Percentiles rank a stretch among this genome's conserved stretches.
These are phyloP conservation scores for Diadromus collaris DNA, from an alignment of 2,888 invertebrate genomes.

Conservation along the genomic window DNA sequence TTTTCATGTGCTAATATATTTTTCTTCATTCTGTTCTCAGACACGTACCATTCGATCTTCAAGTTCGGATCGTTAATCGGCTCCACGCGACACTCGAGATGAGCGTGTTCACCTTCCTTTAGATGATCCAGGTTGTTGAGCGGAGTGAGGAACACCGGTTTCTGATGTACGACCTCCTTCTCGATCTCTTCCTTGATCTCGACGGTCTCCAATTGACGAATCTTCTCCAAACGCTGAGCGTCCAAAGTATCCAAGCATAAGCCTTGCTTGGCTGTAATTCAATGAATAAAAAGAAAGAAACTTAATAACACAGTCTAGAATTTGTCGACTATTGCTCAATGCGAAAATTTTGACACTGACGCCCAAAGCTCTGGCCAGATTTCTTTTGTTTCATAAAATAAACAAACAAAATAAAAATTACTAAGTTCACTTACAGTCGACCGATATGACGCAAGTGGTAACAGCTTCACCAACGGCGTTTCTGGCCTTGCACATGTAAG, in stretches of 20 bases:
- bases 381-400: conserved; percentile 9
- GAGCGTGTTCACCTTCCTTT: conserved; percentile 94
- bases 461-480: conserved; percentile 98
- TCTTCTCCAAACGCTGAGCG: conserved; percentile 94
- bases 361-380: not conserved
- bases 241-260: conserved; percentile 94
- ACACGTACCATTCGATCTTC: conserved; percentile 91
- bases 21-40: not conserved
- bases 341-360: conserved; percentile 47
- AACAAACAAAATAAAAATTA: not conserved
- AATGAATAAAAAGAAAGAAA: conserved; percentile 33
- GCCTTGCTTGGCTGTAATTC: conserved; percentile 87
- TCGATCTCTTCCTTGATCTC: conserved; percentile 89
- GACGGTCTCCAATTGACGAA: conserved; percentile 91
- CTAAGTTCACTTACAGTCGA: conserved; percentile 85
- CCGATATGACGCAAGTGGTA: conserved; percentile 94
- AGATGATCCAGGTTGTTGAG: conserved; percentile 92
- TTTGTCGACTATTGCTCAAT: not conserved
- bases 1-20: not conserved
- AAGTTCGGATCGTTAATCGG: conserved; percentile 95
- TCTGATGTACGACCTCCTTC: conserved; percentile 88
- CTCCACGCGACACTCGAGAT: conserved; percentile 95
- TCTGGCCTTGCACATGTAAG: conserved; percentile 97
- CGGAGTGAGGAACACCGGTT: conserved; percentile 96
- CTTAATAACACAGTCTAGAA: conserved; percentile 39